These are phyloP conservation scores for Tympanuchus pallidicinctus DNA, from an alignment of 2,113 vertebrate genomes.

Conservation along the genomic window DNA sequence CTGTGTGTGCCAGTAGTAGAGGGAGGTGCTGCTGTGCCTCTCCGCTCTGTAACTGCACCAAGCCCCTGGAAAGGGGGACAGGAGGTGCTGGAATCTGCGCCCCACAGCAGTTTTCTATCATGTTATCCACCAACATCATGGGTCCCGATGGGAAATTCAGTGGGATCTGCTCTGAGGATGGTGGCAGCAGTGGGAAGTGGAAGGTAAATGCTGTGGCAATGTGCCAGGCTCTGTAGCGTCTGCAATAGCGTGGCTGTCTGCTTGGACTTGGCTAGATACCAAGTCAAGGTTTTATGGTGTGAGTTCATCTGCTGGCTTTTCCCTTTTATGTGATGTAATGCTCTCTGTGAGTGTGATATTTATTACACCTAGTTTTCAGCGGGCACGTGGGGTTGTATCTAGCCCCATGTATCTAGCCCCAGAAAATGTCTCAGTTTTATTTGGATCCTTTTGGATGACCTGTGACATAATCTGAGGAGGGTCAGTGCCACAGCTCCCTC, in stretches of 20 bases:
- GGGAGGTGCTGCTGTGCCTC: background rate
- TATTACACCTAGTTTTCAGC: slow-evolving; percentile 35
- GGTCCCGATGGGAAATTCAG: rapidly evolving
- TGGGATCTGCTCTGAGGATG: background rate
- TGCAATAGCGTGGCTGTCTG: slow-evolving; percentile 22
- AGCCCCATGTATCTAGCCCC: slow-evolving; percentile 22
- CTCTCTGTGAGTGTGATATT: slow-evolving; percentile 13
- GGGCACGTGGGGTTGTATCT: background rate
- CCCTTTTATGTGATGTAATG: slow-evolving; percentile 51
- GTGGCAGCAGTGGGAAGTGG: background rate
- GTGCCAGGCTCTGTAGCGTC: background rate
- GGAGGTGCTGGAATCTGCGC: background rate
- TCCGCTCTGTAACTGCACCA: background rate
- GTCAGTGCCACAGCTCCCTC: background rate
- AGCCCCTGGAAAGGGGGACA: background rate
- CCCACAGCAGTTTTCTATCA: background rate
- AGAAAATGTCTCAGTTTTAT: slow-evolving; percentile 48
- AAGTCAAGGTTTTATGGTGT: slow-evolving; percentile 55
- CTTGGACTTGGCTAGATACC: slow-evolving; percentile 43
- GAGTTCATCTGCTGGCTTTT: slow-evolving; percentile 71
- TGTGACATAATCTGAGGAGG: slow-evolving; percentile 51
- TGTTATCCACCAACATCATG: rapidly evolving
- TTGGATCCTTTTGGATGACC: slow-evolving; percentile 67
- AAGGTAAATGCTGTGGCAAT: background rate
- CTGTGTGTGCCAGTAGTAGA: rapidly evolving